Conservation (phyloP, 2,113 vertebrate genomes). For the Spermophilus dauricus region DNA sequence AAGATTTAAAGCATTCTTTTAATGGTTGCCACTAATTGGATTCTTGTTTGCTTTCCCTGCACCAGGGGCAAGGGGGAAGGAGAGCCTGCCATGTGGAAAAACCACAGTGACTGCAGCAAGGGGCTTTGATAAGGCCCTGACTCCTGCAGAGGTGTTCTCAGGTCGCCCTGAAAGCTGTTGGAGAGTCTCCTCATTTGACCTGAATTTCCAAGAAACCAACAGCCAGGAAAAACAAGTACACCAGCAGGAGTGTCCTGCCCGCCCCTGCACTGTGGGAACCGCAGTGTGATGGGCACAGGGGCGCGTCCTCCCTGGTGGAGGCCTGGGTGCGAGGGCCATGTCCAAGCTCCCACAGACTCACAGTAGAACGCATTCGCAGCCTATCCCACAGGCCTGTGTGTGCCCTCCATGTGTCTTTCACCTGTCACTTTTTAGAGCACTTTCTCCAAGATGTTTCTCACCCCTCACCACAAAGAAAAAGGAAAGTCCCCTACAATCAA, state of each 20-base stretch:
- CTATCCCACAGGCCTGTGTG: conserved; percentile 50
- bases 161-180: conserved; percentile 14
- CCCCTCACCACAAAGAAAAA: neutral
- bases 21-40: neutral
- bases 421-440: conserved; percentile 66
- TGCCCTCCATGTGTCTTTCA: neutral
- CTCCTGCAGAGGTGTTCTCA: neutral
- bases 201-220: conserved; percentile 71
- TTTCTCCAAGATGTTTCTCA: too few species aligned
- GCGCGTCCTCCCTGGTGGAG: conserved; percentile 10
- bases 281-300: too few species aligned
- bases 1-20: neutral
- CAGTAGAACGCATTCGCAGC: conserved; percentile 5
- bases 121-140: neutral
- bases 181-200: conserved; percentile 22
- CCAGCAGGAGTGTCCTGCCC: conserved; percentile 8
- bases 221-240: conserved; percentile 57
- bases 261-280: neutral
- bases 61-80: fast-evolving
- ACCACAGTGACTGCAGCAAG: fast-evolving
- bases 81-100: fast-evolving
- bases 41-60: neutral
- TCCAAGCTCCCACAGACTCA: conserved; percentile 27
- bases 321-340: conserved; percentile 41
- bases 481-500: neutral